phyloP scores from a whole-genome alignment of 2,797 vertebrate species.

The Emydoidea blandingii region DNA sequence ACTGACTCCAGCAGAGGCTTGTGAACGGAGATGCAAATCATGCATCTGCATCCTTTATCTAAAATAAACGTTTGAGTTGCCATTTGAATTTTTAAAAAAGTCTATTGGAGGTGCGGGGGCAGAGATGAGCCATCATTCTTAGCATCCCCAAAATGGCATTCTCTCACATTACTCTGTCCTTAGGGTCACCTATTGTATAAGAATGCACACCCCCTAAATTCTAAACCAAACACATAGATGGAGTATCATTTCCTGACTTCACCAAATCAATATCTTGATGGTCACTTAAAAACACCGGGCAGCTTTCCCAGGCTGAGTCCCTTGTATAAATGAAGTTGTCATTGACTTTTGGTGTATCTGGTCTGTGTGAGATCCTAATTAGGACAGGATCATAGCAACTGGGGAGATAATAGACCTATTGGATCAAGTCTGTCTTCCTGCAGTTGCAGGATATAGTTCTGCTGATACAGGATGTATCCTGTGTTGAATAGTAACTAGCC shows the following conservation, averaged over 20 bases:
- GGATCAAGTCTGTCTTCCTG: slow-evolving; percentile 49
- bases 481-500: neutral
- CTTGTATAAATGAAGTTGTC: slow-evolving; percentile 76
- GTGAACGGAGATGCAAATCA: slow-evolving; percentile 25
- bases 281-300: slow-evolving; percentile 73
- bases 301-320: slow-evolving; percentile 57
- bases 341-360: slow-evolving; percentile 74
- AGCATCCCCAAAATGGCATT: neutral
- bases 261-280: slow-evolving; percentile 64
- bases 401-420: slow-evolving; percentile 60
- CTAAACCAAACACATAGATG: slow-evolving; percentile 6
- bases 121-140: neutral
- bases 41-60: slow-evolving; percentile 28
- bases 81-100: neutral
- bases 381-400: slow-evolving; percentile 59
- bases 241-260: slow-evolving; percentile 61
- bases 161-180: accelerated
- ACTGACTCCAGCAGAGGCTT: neutral
- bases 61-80: slow-evolving; percentile 31
- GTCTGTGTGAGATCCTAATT: slow-evolving; percentile 75
- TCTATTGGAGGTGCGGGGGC: accelerated
- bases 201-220: neutral
- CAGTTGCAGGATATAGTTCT: neutral
- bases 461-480: neutral
- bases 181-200: accelerated